Percentiles rank a stretch among this genome's conserved stretches.
Conservation (phyloP, 2,888 invertebrate genomes). For the Caprella mutica region DNA sequence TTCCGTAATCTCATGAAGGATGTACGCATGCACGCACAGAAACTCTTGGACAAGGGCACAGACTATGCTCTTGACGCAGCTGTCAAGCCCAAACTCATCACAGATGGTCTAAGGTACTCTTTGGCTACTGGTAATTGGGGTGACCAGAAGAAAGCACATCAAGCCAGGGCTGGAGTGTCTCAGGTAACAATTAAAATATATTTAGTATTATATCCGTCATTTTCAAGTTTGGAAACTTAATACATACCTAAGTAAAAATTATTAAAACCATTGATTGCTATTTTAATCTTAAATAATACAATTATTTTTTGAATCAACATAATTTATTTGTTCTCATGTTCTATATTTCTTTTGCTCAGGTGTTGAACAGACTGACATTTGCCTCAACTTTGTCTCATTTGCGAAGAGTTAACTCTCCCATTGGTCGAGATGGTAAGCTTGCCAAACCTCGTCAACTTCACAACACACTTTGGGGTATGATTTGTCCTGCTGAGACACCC, state of each 20-base stretch:
- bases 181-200: conserved; percentile 57
- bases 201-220: too few species aligned
- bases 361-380: conserved; percentile 94
- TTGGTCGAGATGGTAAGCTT: conserved; percentile 96
- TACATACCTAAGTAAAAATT: too few species aligned
- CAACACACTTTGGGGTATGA: conserved; percentile 99
- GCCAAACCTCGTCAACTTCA: conserved; percentile 98
- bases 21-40: conserved; percentile 95
- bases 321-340: too few species aligned
- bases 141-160: conserved; percentile 99
- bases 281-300: too few species aligned
- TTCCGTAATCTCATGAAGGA: conserved; percentile 95
- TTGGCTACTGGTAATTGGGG: conserved; percentile 99
- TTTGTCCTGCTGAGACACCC: conserved; percentile 98
- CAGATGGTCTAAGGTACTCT: conserved; percentile 93
- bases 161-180: conserved; percentile 89
- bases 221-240: too few species aligned
- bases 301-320: too few species aligned
- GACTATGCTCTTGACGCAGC: conserved; percentile 95
- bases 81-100: conserved; percentile 94
- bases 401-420: conserved; percentile 94
- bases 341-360: too few species aligned
- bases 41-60: conserved; percentile 96
- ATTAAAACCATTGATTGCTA: too few species aligned
- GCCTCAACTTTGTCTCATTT: conserved; percentile 97